Evolutionary conservation across 2,888 invertebrate genomes (phyloP).

Genomic region (Hypomecis atomaria): DNA sequence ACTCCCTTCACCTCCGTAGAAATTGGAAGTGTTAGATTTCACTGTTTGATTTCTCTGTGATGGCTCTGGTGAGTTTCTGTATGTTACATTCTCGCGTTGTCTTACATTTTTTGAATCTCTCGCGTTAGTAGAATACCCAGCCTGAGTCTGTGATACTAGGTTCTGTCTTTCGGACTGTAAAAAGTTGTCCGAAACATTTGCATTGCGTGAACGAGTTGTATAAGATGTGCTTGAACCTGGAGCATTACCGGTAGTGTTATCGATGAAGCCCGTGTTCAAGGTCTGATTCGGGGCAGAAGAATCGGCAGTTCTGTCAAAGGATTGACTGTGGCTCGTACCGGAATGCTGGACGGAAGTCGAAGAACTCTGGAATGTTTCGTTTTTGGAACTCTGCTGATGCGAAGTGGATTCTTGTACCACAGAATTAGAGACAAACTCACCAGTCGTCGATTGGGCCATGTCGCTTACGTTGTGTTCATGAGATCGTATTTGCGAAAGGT

Average conservation of each 20-base stretch:
- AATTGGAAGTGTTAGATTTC: conserved; percentile 68
- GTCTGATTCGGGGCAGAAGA: conserved; percentile 71
- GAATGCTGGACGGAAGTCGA: conserved; percentile 74
- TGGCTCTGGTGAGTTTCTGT: conserved; percentile 61
- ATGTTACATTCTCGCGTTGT: conserved; percentile 64
- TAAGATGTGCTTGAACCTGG: conserved; percentile 58
- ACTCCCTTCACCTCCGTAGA: conserved; percentile 71
- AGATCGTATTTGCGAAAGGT: conserved; percentile 74
- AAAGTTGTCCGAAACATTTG: conserved; percentile 71
- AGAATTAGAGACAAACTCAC: conserved; percentile 76
- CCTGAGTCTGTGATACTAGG: conserved; percentile 61
- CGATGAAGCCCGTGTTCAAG: conserved; percentile 76
- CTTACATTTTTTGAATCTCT: conserved; percentile 59
- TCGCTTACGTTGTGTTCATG: conserved; percentile 73
- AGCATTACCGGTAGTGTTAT: conserved; percentile 57
- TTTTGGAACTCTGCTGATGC: conserved; percentile 75
- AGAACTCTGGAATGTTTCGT: conserved; percentile 74
- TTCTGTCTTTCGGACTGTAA: conserved; percentile 76
- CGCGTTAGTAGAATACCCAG: conserved; percentile 45
- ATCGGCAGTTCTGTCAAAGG: conserved; percentile 70
- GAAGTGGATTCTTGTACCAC: conserved; percentile 69
- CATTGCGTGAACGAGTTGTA: conserved; percentile 66
- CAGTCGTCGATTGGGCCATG: conserved; percentile 74
- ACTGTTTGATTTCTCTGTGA: conserved; percentile 61
- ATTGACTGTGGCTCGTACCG: conserved; percentile 69